Percentiles rank a stretch among this genome's conserved stretches.
Conservation (phyloP, 2,888 invertebrate species). For the Plemyria rubiginata region DNA sequence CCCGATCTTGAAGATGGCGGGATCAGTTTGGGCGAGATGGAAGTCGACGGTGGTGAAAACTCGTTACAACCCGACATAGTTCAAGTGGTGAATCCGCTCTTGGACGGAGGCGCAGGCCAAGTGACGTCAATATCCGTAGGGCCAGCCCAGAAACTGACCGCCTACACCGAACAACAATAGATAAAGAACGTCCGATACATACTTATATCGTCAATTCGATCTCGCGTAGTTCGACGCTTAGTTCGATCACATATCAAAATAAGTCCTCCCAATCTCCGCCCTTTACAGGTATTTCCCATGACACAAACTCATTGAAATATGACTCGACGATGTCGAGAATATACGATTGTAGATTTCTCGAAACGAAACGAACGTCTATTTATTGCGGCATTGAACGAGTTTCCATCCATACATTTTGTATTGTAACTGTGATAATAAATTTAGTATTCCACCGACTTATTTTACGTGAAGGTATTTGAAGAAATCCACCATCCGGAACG, state of each 20-base stretch:
- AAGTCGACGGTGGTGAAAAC: slow-evolving; percentile 72
- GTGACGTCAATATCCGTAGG: slow-evolving; percentile 80
- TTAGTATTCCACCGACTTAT: slow-evolving; percentile 82
- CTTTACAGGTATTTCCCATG: slow-evolving; percentile 51
- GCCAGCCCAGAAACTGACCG: slow-evolving; percentile 70
- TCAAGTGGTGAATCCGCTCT: slow-evolving; percentile 80
- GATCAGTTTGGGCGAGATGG: slow-evolving; percentile 73
- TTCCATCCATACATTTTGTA: slow-evolving; percentile 77
- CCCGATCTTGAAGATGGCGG: slow-evolving; percentile 68
- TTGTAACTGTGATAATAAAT: slow-evolving; percentile 84
- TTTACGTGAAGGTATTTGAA: slow-evolving; percentile 72
- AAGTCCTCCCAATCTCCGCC: slow-evolving; percentile 47
- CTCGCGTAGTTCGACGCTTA: slow-evolving; percentile 39
- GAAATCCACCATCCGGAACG: slow-evolving; percentile 75
- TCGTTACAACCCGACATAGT: slow-evolving; percentile 84
- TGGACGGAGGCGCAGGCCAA: slow-evolving; percentile 77
- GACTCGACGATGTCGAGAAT: slow-evolving; percentile 48
- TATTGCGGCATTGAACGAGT: slow-evolving; percentile 57
- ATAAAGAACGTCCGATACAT: slow-evolving; percentile 12
- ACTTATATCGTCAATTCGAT: slow-evolving; percentile 32
- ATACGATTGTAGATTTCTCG: slow-evolving; percentile 79
- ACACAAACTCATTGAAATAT: slow-evolving; percentile 44
- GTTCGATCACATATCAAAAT: slow-evolving; percentile 18
- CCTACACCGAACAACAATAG: slow-evolving; percentile 67
- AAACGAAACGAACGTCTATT: slow-evolving; percentile 68